Evolutionary conservation across 2,113 vertebrate genomes (phyloP).

Genomic region (zebrafish (Danio rerio)): GRCz12tu NC_133193.1:8278001-8278500

Average conservation of each 20-base stretch:
- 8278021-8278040: conserved; percentile 35
- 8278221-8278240: conserved; percentile 67
- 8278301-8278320: conserved; percentile 53
- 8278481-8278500: conserved; percentile 60
- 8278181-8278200: conserved; percentile 70
- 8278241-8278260: conserved; percentile 89
- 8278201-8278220: conserved; percentile 67
- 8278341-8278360: conserved; percentile 62
- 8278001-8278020: conserved; percentile 64
- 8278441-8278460: conserved; percentile 23
- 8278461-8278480: conserved; percentile 43
- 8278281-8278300: conserved; percentile 77
- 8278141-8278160: conserved; percentile 87
- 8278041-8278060: not conserved
- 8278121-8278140: conserved; percentile 17
- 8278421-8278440: conserved; percentile 26
- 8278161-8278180: conserved; percentile 85
- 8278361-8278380: conserved; percentile 16
- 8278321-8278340: conserved; percentile 69
- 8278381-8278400: conserved; percentile 49
- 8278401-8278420: conserved; percentile 19
- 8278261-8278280: conserved; percentile 89
- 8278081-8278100: not conserved
- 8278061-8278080: not conserved
- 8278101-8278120: not conserved